These are phyloP conservation scores for Carabus problematicus DNA, from an alignment of 2,888 invertebrate genomes.

Conservation along the genomic window DNA sequence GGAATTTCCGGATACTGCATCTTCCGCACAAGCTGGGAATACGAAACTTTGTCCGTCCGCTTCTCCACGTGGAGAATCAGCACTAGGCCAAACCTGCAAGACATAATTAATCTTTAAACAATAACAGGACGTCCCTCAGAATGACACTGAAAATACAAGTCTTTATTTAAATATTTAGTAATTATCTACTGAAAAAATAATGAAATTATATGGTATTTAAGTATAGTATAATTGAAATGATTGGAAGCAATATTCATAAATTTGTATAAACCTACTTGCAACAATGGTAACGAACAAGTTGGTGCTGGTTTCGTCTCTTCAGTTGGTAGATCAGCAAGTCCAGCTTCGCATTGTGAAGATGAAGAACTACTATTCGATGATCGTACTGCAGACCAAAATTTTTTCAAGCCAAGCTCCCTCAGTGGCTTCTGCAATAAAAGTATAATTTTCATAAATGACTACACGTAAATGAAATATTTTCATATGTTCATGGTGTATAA, in stretches of 20 bases:
- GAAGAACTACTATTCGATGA: conserved; percentile 57
- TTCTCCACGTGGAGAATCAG: conserved; percentile 73
- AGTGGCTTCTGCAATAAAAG: conserved; percentile 63
- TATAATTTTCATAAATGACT: conserved; percentile 49
- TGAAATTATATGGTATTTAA: too few species aligned
- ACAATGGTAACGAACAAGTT: conserved; percentile 64
- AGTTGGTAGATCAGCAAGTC: conserved; percentile 50
- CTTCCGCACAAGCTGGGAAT: conserved; percentile 64
- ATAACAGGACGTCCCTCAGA: conserved; percentile 14
- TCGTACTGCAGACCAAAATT: conserved; percentile 59
- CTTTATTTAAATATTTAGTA: not conserved
- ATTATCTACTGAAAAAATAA: not conserved
- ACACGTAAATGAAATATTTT: too few species aligned
- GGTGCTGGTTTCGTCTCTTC: conserved; percentile 57
- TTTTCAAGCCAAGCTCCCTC: conserved; percentile 58
- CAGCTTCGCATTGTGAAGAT: conserved; percentile 54
- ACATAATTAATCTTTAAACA: conserved; percentile 45
- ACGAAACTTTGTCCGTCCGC: conserved; percentile 74
- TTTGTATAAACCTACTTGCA: conserved; percentile 55
- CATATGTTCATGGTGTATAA: too few species aligned
- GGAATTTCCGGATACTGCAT: conserved; percentile 54
- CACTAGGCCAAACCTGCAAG: conserved; percentile 72
- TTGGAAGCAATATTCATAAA: not conserved
- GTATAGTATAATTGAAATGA: not conserved
- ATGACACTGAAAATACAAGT: not conserved